phyloP scores from a whole-genome alignment of 1,140 invertebrate species.

The Aphis gossypii region DNA sequence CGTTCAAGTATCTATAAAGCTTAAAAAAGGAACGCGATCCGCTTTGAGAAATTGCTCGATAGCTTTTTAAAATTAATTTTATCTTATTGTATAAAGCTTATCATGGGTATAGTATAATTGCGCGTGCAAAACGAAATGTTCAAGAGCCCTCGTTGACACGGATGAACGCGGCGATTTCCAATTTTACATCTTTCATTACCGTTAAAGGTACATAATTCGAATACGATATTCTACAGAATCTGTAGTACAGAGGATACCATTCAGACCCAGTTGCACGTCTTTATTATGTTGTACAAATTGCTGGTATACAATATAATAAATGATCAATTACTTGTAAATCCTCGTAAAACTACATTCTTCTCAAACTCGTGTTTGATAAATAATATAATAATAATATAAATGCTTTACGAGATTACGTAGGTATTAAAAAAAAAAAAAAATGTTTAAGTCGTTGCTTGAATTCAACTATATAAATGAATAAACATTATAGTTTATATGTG shows the following conservation, averaged over 20 bases:
- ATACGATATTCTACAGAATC: neutral
- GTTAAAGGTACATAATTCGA: neutral
- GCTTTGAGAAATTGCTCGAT: neutral
- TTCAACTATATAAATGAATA: too few relatives aligned
- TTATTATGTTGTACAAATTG: neutral
- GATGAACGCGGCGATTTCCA: constrained; percentile 6
- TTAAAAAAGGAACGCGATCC: neutral
- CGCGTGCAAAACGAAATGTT: neutral
- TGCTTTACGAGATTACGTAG: too few relatives aligned
- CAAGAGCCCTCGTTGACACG: neutral
- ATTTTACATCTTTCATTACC: neutral
- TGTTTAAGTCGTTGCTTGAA: too few relatives aligned
- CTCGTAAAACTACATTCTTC: neutral
- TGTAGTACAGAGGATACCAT: neutral
- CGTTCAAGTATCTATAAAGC: neutral
- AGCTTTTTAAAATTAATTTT: neutral
- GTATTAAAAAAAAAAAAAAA: too few relatives aligned
- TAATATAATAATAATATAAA: neutral
- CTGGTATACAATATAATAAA: neutral
- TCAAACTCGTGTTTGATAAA: neutral
- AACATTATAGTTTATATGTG: neutral
- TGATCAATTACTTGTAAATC: neutral
- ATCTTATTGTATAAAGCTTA: neutral
- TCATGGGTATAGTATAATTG: neutral
- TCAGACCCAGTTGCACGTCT: neutral